A percentile compares a stretch with the other conserved stretches of the same genome.
Conservation (phyloP, 2,888 invertebrate species). For the Lasius fuliginosus region DNA sequence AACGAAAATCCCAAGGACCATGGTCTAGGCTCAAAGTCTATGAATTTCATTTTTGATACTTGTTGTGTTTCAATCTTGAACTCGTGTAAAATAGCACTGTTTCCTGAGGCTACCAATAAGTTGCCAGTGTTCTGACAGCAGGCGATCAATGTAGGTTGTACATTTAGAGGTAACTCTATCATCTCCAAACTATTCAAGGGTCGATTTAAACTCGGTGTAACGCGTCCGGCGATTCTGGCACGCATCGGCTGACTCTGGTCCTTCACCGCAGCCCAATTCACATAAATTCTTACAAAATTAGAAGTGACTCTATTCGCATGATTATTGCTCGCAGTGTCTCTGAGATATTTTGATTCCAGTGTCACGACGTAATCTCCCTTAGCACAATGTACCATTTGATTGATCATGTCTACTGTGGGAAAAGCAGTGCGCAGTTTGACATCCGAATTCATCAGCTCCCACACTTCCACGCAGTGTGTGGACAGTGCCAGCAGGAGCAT, state of each 20-base stretch:
- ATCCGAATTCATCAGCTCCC: conserved; percentile 86
- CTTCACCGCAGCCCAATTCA: conserved; percentile 90
- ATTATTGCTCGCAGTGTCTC: conserved; percentile 77
- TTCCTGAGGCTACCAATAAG: conserved; percentile 86
- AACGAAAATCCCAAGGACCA: conserved; percentile 90
- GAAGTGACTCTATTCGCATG: conserved; percentile 68
- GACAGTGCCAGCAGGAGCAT: conserved; percentile 89
- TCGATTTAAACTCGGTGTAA: conserved; percentile 90
- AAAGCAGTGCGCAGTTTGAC: conserved; percentile 88
- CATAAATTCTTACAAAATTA: conserved; percentile 91
- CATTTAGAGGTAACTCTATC: conserved; percentile 91
- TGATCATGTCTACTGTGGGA: conserved; percentile 91
- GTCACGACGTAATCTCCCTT: conserved; percentile 91
- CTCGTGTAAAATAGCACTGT: conserved; percentile 88
- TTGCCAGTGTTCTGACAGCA: conserved; percentile 89
- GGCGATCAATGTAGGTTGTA: conserved; percentile 88
- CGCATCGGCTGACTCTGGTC: conserved; percentile 88
- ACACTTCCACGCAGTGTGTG: conserved; percentile 89
- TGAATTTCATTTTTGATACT: conserved; percentile 89
- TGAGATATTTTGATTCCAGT: conserved; percentile 88
- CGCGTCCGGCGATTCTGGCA: conserved; percentile 91
- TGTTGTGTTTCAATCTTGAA: conserved; percentile 90
- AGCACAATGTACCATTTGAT: conserved; percentile 89
- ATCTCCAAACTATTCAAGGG: conserved; percentile 90
- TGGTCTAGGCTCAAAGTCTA: conserved; percentile 91